phyloP scores from a whole-genome alignment of 2,113 vertebrate species.

The Ellobius talpinus region DNA sequence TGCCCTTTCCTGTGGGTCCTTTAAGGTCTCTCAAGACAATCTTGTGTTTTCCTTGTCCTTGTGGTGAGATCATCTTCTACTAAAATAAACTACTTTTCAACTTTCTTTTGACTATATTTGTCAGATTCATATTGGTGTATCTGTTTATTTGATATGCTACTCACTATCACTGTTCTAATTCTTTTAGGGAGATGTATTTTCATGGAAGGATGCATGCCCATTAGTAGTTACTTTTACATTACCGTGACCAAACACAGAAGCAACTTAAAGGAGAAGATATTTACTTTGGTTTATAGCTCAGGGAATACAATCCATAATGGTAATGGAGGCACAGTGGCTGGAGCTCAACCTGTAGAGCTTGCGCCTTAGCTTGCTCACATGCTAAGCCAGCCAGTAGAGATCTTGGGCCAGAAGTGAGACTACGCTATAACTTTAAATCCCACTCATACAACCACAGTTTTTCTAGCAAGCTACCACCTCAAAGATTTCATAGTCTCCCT shows the following conservation, averaged over 20 bases:
- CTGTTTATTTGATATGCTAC: neutral
- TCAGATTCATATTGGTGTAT: neutral
- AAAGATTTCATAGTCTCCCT: neutral
- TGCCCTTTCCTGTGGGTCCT: neutral
- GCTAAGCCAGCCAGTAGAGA: neutral
- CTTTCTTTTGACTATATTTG: neutral
- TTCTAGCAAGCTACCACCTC: no score
- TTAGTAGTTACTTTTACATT: neutral
- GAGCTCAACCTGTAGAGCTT: no score
- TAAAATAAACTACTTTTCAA: neutral
- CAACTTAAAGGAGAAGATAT: neutral
- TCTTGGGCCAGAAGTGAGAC: neutral
- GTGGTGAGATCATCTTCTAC: neutral
- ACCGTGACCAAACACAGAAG: neutral
- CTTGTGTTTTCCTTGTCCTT: no score
- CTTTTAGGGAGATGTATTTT: neutral
- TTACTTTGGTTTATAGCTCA: neutral
- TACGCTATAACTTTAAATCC: neutral
- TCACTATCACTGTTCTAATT: neutral
- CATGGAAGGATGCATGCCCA: neutral
- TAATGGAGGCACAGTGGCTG: neutral
- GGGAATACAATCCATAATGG: neutral
- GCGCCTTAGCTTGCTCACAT: neutral
- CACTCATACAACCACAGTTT: neutral
- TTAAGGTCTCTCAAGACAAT: neutral